Evolutionary conservation across 2,113 vertebrate genomes (phyloP), one percentile per base, ranked within the genome.

Genomic region (Caretta caretta): DNA sequence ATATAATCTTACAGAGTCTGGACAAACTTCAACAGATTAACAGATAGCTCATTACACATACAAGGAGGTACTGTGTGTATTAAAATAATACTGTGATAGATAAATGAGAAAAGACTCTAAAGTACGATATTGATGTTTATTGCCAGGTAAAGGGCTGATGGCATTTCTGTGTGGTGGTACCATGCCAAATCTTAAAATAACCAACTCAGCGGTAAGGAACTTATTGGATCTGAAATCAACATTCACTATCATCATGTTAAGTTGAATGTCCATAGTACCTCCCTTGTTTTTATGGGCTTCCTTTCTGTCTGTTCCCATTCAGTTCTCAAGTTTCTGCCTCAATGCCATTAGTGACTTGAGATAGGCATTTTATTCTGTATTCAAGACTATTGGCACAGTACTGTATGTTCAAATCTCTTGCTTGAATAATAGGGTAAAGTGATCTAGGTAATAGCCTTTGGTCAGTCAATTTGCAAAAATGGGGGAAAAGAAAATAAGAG

Each of bases 351-450:
- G 56, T 89, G 49, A 95, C 84, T 92, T 91, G 65, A 86, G 0
- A 0, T 46, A 93, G 84, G 93, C 81, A 95, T 83, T 95, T 92
- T 97, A 90, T 96, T 96, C 80, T 76, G 91, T 78, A 90, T 94
- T 97, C 88, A 97, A 96, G 84, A 86, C 87, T 94, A 10, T 49
- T 97, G 93, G 88, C 96, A 98, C 90, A 92, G 86, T 88, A 91
- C 89, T 92, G 49, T 31, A 50, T n/a, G 80, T 14, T 89, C 69
- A 96, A 35, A 85, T 91, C 75, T 88, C 31, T 78, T 91, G 50
- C 80, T 87, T 92, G 86, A 93, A 11, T 5, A 16, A 19, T 35
- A 89, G 93, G 57, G 38, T 85, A 35, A 95, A 92, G 57, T 57
- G 24, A 54, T 51, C 81, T 90, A 76, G 8, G 84, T 87, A 93